Evolutionary conservation across 1,140 invertebrate genomes (phyloP).

Genomic region (Drosophila chauvacae): DNA sequence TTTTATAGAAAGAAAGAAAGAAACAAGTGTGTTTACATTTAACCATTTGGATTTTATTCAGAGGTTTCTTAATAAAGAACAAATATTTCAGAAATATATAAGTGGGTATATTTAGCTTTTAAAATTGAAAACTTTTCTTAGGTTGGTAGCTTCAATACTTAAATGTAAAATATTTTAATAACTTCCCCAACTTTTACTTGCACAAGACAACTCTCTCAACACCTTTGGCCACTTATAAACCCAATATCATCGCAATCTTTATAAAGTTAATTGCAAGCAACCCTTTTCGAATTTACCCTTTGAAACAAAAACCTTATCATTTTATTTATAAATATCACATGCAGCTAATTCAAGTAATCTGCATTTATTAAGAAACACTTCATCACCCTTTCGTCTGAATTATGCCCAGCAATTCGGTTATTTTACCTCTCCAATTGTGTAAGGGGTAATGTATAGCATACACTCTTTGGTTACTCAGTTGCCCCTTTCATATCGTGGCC

Average conservation of each 20-base stretch:
- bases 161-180: too few species aligned
- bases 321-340: conserved; percentile 14
- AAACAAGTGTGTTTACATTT: background rate
- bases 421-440: conserved; percentile 11
- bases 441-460: conserved; percentile 29
- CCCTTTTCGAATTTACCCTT: background rate
- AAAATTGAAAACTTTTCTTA: too few species aligned
- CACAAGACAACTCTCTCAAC: background rate
- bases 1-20: background rate
- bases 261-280: conserved; percentile 1
- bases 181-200: background rate
- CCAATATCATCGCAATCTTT: background rate
- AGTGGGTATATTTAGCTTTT: too few species aligned
- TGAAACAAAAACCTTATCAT: background rate
- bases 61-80: background rate
- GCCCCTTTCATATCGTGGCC: conserved; percentile 21
- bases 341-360: conserved; percentile 41
- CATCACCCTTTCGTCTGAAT: conserved; percentile 35
- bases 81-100: too few species aligned
- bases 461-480: conserved; percentile 47
- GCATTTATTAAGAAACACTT: conserved; percentile 53
- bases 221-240: background rate
- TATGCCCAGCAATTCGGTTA: conserved; percentile 16
- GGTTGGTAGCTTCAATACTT: too few species aligned
- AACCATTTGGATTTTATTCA: background rate